Base-by-base conservation (phyloP, 2,797 vertebrate species). In the Pseudopleuronectes americanus region DNA sequence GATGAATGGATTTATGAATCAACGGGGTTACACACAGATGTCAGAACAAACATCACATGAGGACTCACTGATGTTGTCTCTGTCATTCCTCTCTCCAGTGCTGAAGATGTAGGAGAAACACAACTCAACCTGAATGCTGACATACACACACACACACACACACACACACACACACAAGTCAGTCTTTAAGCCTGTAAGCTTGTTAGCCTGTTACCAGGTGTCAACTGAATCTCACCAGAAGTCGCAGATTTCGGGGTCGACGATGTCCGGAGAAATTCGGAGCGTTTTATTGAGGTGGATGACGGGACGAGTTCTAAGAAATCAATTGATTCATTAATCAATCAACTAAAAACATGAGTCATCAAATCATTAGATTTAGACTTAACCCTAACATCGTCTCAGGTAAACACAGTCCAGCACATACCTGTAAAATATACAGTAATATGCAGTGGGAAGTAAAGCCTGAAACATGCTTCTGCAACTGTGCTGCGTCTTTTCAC, bases 101-200 rank as follows among this genome's bases (percentile, higher is more conserved):
- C 94, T 96, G 84, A 95, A 93, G 23, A 82, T 91, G 92, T 96
- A 97, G 63, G 94, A 94, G 86, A 97, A 96, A 91, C 97, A 99
- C 76, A 97, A 61, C 23, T 93, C 81, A 76, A 96, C 94, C 19
- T 93, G 89, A 61, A 98, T 92, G 64, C 97, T 98, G 87, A 76
- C 31, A 80, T 63, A 79, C 47, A 80, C 54, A 68, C 31, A 65
- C 64, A 68, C 60, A 71, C 65, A 73, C 52, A 57, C 61, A 57
- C 38, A 66, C 41, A 52, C 22, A 68, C 22, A 53, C 51, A 24
- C 43, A 81, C 53, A 68, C 28, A 64, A 54, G 26, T 68, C 19
- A 41, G 45, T 5, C 21, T 57, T 16, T 69, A 8, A 57, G 17
- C 33, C 49, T 6, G 14, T 57, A 63, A 55, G 55, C 8, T 1